Conservation (phyloP, 2,113 vertebrate genomes). For the Melanostigma gelatinosum region DNA sequence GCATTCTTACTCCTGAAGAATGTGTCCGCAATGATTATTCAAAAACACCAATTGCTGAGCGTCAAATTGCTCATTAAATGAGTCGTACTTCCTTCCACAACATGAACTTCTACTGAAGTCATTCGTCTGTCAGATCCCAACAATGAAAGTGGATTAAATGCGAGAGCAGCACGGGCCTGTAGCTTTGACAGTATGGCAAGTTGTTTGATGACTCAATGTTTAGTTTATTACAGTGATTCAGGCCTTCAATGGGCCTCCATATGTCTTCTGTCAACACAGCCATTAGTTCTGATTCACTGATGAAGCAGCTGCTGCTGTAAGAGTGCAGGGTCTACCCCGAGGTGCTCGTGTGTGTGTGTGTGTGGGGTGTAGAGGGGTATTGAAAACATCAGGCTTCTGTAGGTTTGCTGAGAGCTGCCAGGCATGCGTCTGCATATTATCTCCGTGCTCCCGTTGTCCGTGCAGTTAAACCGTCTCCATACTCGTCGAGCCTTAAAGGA, state of each 20-base stretch:
- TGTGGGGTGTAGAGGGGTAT: not conserved
- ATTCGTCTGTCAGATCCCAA: slow-evolving; percentile 9
- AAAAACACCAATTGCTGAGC: slow-evolving; percentile 9
- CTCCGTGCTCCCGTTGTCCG: not conserved
- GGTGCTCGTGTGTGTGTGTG: slow-evolving; percentile 22
- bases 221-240: slow-evolving; percentile 18
- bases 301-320: slow-evolving; percentile 42
- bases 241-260: slow-evolving; percentile 27
- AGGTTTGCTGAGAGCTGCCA: slow-evolving; percentile 20
- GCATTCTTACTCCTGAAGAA: not conserved
- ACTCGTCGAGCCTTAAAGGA: slow-evolving; percentile 8
- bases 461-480: not conserved
- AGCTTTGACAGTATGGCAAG: slow-evolving; percentile 1
- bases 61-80: slow-evolving; percentile 18
- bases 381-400: slow-evolving; percentile 20
- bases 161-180: not conserved
- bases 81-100: not conserved
- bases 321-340: not conserved
- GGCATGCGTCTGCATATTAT: slow-evolving; percentile 20
- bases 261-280: slow-evolving; percentile 44
- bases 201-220: slow-evolving; percentile 22
- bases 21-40: not conserved
- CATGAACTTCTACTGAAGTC: slow-evolving; percentile 17
- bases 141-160: slow-evolving; percentile 26
- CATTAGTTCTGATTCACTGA: slow-evolving; percentile 50